A percentile compares a stretch with the other conserved stretches of the same genome.
These are phyloP conservation scores for Oriolus oriolus DNA, from an alignment of 2,113 vertebrate genomes.

Conservation along the genomic window DNA sequence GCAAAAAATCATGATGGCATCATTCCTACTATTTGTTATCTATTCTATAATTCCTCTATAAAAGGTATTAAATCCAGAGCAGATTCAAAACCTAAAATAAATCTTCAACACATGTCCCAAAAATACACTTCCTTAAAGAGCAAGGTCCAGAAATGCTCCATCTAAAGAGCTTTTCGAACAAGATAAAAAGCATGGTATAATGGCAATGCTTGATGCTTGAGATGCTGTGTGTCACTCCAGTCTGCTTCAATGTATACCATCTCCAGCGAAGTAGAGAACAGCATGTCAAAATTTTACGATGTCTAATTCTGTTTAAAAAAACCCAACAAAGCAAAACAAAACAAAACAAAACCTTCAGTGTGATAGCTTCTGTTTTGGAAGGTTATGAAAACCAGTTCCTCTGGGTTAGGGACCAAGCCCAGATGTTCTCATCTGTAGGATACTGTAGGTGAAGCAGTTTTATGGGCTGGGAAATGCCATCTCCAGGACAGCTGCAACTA, in stretches of 20 bases:
- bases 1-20: too few species aligned
- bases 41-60: background rate
- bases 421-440: background rate
- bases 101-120: background rate
- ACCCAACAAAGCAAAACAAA: background rate
- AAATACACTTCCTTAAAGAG: background rate
- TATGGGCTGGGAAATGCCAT: background rate
- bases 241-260: background rate
- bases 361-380: background rate
- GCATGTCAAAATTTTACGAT: background rate
- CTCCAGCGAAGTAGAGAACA: background rate
- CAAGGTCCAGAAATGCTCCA: background rate
- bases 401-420: background rate
- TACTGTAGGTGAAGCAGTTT: background rate
- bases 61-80: background rate
- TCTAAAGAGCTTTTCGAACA: background rate
- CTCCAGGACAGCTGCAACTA: background rate
- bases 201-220: background rate
- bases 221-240: background rate
- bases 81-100: background rate
- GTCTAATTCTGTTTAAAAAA: background rate
- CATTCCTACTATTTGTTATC: background rate
- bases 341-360: background rate
- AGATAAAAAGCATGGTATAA: background rate
- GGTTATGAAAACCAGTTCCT: background rate